phyloP scores from a whole-genome alignment of 2,797 vertebrate genomes.

The Callimico goeldii region DNA sequence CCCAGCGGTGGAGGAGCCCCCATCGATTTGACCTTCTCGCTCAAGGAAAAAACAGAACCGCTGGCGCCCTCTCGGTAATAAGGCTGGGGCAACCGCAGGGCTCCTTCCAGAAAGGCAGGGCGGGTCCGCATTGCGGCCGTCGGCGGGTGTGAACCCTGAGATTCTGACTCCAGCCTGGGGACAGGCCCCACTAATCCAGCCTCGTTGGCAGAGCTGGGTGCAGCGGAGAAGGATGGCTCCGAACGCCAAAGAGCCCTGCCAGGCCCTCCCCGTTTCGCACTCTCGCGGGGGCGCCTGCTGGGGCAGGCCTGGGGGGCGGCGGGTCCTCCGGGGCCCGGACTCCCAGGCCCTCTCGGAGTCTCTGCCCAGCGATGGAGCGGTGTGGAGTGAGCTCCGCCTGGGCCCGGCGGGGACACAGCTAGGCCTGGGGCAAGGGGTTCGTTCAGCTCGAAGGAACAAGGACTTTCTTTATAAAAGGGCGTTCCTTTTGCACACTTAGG shows the following conservation, averaged over 20 bases:
- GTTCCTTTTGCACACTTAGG: too few relatives aligned
- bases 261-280: background rate
- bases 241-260: background rate
- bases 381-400: background rate
- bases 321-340: fast-evolving
- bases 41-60: background rate
- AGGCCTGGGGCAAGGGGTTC: fast-evolving
- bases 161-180: too few relatives aligned
- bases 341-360: too few relatives aligned
- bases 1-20: background rate
- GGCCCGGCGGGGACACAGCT: background rate
- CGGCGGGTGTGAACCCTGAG: fast-evolving
- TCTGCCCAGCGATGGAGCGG: fast-evolving
- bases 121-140: background rate
- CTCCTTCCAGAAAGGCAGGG: background rate
- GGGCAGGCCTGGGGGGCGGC: fast-evolving
- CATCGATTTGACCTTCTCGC: background rate
- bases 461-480: background rate
- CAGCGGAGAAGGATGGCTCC: background rate
- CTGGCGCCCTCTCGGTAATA: background rate
- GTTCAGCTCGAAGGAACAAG: background rate
- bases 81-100: background rate
- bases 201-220: background rate
- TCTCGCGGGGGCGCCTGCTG: fast-evolving
- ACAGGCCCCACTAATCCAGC: background rate